Evolutionary conservation across 2,888 invertebrate genomes (phyloP), one percentile per base, ranked within the genome.

Genomic region (Alcis repandata): DNA sequence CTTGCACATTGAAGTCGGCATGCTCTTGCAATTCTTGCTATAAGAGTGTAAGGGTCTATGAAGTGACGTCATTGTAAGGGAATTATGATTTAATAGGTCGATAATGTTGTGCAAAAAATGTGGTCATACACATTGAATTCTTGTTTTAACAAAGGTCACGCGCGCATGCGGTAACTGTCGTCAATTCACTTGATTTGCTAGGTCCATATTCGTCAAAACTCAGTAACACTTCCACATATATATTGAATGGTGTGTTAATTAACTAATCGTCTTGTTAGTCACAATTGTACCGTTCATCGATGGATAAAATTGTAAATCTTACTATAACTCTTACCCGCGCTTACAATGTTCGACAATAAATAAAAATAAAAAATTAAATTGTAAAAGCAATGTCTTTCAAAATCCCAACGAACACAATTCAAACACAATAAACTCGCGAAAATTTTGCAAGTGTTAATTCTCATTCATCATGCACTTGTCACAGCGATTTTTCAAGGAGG

Each of bases 391-490:
- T 13, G 32, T 17, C 15, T 59, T 20, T 27, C 17, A 15, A 19
- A 40, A 46, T 36, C 19, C 40, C 38, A 4, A 15, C 22, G 11
- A 40, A 11, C n/a, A 20, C 38, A 54, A 57, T 59, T 41, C 53
- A 60, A 57, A 66, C 46, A 33, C 33, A 57, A 53, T 56, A 67
- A 60, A 59, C 49, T 62, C 52, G 57, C 62, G 10, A 63, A 53
- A 54, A 58, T 69, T 56, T 68, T 48, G 67, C 56, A 70, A 69
- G 54, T 56, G 51, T 62, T 68, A 64, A 70, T 62, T 61, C 60
- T 33, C 56, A 64, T 63, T 62, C 71, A 61, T 72, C 70, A 66
- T 59, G 58, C 61, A 60, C 62, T 62, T 71, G 72, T 67, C 71
- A 61, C 59, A 56, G 20, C 46, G 15, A 48, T 48, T 59, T 33